These are phyloP conservation scores for Anoplolepis gracilipes DNA, from an alignment of 1,140 invertebrate species.

Conservation along the genomic window DNA sequence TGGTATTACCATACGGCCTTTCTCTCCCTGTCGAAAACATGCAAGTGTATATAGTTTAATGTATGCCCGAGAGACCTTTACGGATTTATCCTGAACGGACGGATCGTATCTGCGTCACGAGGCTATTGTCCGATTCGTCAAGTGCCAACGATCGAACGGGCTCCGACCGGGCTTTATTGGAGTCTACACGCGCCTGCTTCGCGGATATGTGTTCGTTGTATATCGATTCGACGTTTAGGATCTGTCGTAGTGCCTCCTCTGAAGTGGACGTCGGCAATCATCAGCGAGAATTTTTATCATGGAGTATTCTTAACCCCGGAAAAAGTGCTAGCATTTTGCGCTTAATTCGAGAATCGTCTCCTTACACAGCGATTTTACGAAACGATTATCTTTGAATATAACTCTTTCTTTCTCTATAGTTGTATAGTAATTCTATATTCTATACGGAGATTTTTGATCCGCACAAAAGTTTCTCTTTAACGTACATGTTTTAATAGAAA, in stretches of 20 bases:
- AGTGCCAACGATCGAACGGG: constrained; percentile 73
- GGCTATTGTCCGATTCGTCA: constrained; percentile 77
- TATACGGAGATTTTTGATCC: background rate
- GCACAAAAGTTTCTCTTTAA: background rate
- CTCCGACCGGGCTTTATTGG: constrained; percentile 78
- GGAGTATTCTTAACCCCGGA: constrained; percentile 5
- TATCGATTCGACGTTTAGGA: constrained; percentile 36
- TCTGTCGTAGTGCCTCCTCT: constrained; percentile 39
- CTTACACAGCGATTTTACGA: background rate
- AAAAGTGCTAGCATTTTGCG: background rate
- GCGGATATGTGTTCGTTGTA: constrained; percentile 33
- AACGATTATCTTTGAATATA: background rate
- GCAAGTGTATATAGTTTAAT: background rate
- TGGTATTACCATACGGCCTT: background rate
- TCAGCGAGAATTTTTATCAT: constrained; percentile 51
- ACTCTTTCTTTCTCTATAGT: background rate
- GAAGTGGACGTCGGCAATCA: constrained; percentile 29
- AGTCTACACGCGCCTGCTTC: constrained; percentile 71
- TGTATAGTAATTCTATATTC: background rate
- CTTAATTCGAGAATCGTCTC: background rate
- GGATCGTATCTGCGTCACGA: constrained; percentile 58
- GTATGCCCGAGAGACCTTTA: constrained; percentile 69
- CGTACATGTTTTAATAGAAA: background rate
- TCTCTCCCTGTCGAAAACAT: background rate
- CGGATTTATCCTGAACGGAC: constrained; percentile 73